Conservation (phyloP, 1,140 invertebrate genomes). For the Heliconius eleuchia region DNA sequence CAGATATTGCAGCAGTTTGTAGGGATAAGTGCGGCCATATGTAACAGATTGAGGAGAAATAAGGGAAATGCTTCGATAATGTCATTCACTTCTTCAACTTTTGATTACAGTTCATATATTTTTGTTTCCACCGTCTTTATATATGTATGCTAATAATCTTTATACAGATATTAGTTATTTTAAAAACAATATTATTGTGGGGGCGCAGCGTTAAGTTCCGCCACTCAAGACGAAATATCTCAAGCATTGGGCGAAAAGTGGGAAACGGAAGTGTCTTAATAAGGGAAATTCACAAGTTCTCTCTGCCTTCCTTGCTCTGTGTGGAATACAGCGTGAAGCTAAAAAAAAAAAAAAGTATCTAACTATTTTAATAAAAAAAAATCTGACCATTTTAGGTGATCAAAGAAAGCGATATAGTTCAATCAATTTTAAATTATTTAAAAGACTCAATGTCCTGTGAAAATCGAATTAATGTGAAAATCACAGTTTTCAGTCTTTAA, state of each 20-base stretch:
- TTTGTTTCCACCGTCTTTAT: background rate
- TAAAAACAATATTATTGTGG: no score
- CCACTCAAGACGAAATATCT: no score
- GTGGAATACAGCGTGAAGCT: no score
- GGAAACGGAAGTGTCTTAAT: no score
- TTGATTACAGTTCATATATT: background rate
- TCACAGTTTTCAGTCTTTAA: constrained; percentile 1
- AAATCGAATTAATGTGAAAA: constrained; percentile 1
- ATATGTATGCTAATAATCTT: no score
- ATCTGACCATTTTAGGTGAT: no score
- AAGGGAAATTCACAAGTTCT: no score
- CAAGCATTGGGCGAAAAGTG: background rate
- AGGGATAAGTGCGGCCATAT: constrained; percentile 68
- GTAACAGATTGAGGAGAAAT: constrained; percentile 43
- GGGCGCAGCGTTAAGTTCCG: no score
- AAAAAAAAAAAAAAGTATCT: no score
- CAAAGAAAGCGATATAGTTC: background rate
- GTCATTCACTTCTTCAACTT: background rate
- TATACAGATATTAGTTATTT: no score
- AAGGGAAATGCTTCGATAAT: constrained; percentile 14
- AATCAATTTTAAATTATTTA: background rate
- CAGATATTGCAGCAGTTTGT: constrained; percentile 68
- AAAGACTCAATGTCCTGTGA: background rate
- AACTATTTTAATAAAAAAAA: no score
- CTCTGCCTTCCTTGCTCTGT: no score